Evolutionary conservation across 2,113 vertebrate species (phyloP).

Genomic region (Equus quagga): DNA sequence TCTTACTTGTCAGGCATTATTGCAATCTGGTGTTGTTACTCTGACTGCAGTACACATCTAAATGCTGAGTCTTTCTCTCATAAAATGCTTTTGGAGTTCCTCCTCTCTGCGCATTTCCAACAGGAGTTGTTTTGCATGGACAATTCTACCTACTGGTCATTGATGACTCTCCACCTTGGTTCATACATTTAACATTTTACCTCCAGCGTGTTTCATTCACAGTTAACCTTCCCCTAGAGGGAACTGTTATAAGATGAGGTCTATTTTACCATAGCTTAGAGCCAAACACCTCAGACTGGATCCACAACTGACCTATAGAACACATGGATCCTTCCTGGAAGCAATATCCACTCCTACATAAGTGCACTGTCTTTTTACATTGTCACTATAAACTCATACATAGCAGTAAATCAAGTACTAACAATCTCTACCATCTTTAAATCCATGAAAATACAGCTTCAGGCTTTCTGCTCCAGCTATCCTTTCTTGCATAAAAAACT

Average conservation of each 20-base stretch:
- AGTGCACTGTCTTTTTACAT: background rate
- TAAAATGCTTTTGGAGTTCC: background rate
- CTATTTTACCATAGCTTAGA: background rate
- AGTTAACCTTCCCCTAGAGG: background rate
- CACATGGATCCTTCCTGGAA: no score
- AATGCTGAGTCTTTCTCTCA: background rate
- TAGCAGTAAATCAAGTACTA: background rate
- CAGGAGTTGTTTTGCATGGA: no score
- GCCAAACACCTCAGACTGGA: background rate
- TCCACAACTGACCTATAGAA: background rate
- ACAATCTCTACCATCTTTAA: background rate
- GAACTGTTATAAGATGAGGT: background rate
- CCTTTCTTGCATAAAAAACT: background rate
- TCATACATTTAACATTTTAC: background rate
- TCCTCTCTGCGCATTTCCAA: background rate
- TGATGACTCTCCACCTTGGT: background rate
- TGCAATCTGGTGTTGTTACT: background rate
- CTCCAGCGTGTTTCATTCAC: background rate
- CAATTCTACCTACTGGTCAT: background rate
- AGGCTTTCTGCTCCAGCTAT: background rate
- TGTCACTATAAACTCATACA: background rate
- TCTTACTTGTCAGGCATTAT: background rate
- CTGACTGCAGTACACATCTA: background rate
- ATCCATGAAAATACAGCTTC: background rate
- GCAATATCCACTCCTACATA: background rate